A percentile compares a stretch with the other conserved stretches of the same genome.
phyloP scores from a whole-genome alignment of 2,113 vertebrate genomes.

The Dromaius novaehollandiae region DNA sequence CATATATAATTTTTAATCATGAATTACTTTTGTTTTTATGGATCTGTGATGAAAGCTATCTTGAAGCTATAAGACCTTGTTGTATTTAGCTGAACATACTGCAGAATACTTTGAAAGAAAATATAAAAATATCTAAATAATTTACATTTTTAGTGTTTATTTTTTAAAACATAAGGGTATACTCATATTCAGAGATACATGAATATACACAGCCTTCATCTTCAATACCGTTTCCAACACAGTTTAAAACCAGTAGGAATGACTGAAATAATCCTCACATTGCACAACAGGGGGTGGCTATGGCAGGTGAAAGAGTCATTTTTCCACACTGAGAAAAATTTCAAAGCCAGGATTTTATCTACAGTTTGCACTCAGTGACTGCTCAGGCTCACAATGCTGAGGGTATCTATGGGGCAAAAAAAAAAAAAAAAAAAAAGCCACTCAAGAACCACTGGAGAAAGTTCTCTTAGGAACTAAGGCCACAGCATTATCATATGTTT shows the following conservation, averaged over 20 bases:
- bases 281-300: neutral
- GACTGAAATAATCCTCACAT: neutral
- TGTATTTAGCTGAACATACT: neutral
- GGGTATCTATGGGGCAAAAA: neutral
- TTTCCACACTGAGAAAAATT: neutral
- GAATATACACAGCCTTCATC: neutral
- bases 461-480: neutral
- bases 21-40: neutral
- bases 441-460: neutral
- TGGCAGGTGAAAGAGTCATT: constrained; percentile 6
- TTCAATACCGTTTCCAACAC: neutral
- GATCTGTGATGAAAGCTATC: neutral
- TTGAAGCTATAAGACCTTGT: neutral
- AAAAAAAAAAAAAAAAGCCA: neutral
- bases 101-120: neutral
- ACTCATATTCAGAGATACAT: neutral
- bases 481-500: neutral
- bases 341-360: neutral
- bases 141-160: neutral
- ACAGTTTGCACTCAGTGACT: neutral
- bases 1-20: neutral
- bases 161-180: neutral
- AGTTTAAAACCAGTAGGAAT: neutral
- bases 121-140: neutral
- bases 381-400: neutral